A percentile compares a stretch with the other conserved stretches of the same genome.
Conservation (phyloP, 2,888 invertebrate species). For the Agonopterix alstromeriana region DNA sequence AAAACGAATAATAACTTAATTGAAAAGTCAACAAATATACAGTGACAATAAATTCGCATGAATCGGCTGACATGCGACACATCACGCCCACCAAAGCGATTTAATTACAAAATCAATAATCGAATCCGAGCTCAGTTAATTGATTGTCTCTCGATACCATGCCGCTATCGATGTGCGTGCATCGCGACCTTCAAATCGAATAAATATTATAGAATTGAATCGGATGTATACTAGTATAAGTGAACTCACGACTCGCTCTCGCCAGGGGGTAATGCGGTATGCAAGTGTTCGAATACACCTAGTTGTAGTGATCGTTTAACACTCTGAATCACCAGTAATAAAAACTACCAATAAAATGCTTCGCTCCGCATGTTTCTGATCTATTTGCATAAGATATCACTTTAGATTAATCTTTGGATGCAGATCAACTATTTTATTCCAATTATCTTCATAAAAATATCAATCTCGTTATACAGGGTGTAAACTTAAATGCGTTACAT, state of each 20-base stretch:
- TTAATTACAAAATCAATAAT: constrained; percentile 75
- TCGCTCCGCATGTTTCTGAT: neutral
- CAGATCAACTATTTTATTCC: too few relatives aligned
- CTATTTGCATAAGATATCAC: neutral
- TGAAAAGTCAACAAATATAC: neutral
- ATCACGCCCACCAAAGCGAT: constrained; percentile 56
- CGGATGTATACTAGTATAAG: neutral
- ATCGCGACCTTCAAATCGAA: constrained; percentile 25
- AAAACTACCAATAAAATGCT: constrained; percentile 4
- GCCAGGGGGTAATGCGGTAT: neutral
- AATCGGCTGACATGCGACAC: constrained; percentile 21
- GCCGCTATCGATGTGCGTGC: constrained; percentile 52
- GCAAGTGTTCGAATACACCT: neutral
- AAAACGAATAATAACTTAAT: constrained; percentile 1
- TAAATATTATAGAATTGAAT: neutral
- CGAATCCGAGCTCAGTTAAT: constrained; percentile 58
- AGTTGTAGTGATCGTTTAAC: neutral
- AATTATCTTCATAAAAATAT: too few relatives aligned
- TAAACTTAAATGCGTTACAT: too few relatives aligned
- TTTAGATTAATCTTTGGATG: too few relatives aligned
- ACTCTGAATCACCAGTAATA: constrained; percentile 2
- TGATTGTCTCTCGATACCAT: constrained; percentile 57
- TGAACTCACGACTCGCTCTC: neutral
- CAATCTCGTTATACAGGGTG: too few relatives aligned
- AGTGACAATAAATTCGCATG: neutral